phyloP scores from a whole-genome alignment of 1,140 invertebrate genomes.

The Paraescarpia echinospica region DNA sequence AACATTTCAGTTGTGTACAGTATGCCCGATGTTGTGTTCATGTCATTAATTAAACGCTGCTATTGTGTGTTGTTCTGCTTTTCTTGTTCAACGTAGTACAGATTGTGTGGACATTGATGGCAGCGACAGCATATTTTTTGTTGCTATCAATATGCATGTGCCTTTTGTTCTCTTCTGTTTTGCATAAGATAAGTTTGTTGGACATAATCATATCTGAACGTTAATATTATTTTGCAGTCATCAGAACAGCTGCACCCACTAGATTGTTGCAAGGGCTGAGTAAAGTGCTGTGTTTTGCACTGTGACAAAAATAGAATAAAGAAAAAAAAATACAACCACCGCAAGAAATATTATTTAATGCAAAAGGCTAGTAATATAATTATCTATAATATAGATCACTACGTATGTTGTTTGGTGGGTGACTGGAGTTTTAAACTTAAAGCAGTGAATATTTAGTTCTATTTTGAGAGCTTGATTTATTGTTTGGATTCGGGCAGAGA shows the following conservation, averaged over 20 bases:
- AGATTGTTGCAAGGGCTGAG: background rate
- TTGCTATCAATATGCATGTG: background rate
- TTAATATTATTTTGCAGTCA: constrained; percentile 6
- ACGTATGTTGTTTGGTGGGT: background rate
- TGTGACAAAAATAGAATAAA: background rate
- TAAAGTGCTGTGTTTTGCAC: background rate
- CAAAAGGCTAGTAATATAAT: background rate
- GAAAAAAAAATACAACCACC: background rate
- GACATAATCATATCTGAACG: background rate
- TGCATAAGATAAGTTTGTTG: background rate
- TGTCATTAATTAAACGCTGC: background rate
- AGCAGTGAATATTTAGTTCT: background rate
- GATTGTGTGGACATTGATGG: background rate
- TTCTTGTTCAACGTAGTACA: background rate
- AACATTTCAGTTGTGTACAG: background rate
- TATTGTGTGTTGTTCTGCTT: background rate
- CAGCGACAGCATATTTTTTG: background rate
- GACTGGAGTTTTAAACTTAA: background rate
- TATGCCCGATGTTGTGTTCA: background rate
- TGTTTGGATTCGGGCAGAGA: background rate
- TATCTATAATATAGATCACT: background rate
- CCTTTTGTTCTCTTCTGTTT: background rate
- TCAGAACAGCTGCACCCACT: background rate
- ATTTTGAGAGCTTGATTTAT: background rate
- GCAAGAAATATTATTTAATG: background rate